Evolutionary conservation across 2,888 invertebrate species (phyloP), one percentile per base, ranked within the genome.

Genomic region (Sminthurides aquaticus): DNA sequence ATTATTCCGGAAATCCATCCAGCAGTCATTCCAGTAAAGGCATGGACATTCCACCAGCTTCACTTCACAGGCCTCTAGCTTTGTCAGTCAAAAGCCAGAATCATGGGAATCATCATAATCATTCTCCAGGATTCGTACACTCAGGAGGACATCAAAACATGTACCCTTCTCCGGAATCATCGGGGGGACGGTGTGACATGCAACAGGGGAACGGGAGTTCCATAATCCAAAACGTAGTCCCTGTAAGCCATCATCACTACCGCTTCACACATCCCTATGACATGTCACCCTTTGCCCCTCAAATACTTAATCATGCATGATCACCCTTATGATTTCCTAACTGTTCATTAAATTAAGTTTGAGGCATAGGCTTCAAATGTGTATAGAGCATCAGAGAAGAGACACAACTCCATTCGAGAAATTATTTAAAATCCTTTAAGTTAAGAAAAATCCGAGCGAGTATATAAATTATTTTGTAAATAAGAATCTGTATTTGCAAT

Each of bases 261-360:
- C 18, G 52, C 18, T 59, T 34, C 25, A 48, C 59, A 11, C 43
- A 59, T 48, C 59, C 59, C 20, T 59, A 59, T 24, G 59, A 59
- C 2, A 59, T 59, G 59, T 34, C 20, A 8, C 59, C 59, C n/a
- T 43, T 43, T 34, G 59, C 59, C 20, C 59, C 59, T 2, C 59
- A 59, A 48, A 59, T 59, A 34, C 59, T 59, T 20, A 59, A 59
- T 27, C 59, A 59, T 22, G 59, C 59, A 5, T 59, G n/a, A 59
- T 43, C 43, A 8, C 8, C 43, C 43, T n/a, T n/a, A n/a, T n/a
- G n/a, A n/a, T n/a, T n/a, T n/a, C n/a, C n/a, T n/a, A n/a, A n/a
- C n/a, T n/a, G 43, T 34, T 15, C 43, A 11, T 34, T 15, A 34
- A 11, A 34, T 11, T 5, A 34, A 15, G 8, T 34, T 34, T 34